phyloP scores from a whole-genome alignment of 2,797 vertebrate genomes.

The Enteromius viviparus region DNA sequence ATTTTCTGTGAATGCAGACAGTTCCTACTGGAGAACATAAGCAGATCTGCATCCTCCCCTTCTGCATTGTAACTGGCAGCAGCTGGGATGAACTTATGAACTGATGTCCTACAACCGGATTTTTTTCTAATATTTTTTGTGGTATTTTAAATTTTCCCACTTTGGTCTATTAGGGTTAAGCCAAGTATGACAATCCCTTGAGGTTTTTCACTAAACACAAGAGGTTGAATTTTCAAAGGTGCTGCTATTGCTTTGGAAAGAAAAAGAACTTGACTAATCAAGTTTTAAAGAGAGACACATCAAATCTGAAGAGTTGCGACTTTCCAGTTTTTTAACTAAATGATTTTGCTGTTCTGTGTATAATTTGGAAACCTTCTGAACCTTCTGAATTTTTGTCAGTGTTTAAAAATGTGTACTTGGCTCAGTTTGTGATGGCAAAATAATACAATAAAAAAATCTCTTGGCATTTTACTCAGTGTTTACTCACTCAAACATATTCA shows the following conservation, averaged over 20 bases:
- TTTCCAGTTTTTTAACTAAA: too few species aligned
- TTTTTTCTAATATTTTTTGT: not conserved
- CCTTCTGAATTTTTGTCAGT: not conserved
- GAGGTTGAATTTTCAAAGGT: not conserved
- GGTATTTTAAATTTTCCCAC: not conserved
- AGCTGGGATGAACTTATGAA: not conserved
- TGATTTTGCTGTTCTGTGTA: not conserved
- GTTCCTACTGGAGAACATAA: constrained; percentile 83
- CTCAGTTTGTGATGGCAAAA: not conserved
- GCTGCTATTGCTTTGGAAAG: not conserved
- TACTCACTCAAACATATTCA: not conserved
- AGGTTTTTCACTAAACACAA: not conserved
- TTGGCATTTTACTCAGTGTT: not conserved
- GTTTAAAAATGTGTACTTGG: not conserved
- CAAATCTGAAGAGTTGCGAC: not conserved
- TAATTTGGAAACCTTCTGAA: not conserved
- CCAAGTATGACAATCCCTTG: not conserved
- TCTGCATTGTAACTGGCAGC: constrained; percentile 20
- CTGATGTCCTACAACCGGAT: not conserved
- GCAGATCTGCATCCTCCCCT: constrained; percentile 8
- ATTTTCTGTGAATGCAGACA: constrained; percentile 83
- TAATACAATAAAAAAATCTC: not conserved
- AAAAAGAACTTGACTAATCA: not conserved
- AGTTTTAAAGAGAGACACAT: not conserved
- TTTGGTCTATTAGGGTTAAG: not conserved